phyloP scores from a whole-genome alignment of 2,113 vertebrate species.

The Castor canadensis region DNA sequence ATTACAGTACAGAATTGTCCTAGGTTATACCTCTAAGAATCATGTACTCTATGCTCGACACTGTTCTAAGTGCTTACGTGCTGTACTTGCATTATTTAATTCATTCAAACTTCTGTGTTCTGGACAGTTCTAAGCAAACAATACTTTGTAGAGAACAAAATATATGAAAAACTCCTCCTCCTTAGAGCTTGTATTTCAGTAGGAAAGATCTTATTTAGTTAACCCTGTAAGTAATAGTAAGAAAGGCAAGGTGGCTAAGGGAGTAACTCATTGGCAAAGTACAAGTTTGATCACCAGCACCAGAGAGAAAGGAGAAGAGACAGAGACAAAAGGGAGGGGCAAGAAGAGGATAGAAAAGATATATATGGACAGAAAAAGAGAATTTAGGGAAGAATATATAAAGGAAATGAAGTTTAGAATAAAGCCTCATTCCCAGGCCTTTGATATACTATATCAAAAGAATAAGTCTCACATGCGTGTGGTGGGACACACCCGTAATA shows the following conservation, averaged over 20 bases:
- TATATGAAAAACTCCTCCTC: background rate
- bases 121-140: background rate
- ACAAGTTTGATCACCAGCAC: background rate
- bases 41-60: background rate
- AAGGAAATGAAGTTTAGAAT: background rate
- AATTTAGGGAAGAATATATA: background rate
- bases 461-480: too few species aligned
- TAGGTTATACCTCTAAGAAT: background rate
- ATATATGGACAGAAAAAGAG: background rate
- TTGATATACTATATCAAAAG: background rate
- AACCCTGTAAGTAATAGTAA: background rate
- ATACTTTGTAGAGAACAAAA: background rate
- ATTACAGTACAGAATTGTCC: background rate
- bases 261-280: background rate
- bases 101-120: background rate
- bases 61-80: background rate
- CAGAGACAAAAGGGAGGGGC: too few species aligned
- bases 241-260: background rate
- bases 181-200: background rate
- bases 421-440: background rate
- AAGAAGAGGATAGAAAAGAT: background rate
- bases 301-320: background rate
- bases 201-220: conserved; percentile 6
- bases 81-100: background rate
- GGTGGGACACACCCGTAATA: too few species aligned